phyloP scores from a whole-genome alignment of 2,113 vertebrate species.

The Raphicerus campestris region DNA sequence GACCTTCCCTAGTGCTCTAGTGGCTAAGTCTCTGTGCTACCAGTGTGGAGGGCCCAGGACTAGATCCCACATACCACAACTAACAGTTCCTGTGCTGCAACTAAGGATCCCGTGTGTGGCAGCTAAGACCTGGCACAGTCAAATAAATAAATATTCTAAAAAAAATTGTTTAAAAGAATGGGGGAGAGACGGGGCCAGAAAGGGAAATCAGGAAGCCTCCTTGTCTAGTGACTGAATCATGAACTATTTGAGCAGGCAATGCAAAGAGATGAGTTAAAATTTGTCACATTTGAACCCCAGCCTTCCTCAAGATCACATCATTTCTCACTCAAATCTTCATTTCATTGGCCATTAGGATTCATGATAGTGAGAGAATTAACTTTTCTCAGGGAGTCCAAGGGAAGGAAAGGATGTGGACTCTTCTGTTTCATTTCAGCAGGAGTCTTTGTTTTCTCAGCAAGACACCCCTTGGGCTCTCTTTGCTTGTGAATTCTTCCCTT shows the following conservation, averaged over 20 bases:
- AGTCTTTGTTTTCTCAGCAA: background rate
- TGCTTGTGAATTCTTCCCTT: background rate
- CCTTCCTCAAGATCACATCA: background rate
- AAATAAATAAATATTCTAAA: background rate
- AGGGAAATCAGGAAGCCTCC: background rate
- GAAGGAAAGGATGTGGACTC: background rate
- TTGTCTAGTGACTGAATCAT: background rate
- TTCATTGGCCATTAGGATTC: background rate
- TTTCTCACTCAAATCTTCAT: background rate
- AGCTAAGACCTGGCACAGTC: background rate
- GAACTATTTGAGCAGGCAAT: background rate
- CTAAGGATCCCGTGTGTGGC: background rate
- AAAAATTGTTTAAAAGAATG: background rate
- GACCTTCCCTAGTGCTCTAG: background rate
- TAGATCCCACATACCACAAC: background rate
- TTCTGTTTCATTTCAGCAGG: slow-evolving; percentile 14
- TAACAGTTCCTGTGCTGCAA: background rate
- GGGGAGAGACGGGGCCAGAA: background rate
- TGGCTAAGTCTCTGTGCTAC: background rate
- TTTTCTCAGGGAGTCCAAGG: background rate
- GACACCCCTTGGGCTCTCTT: background rate
- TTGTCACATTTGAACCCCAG: background rate
- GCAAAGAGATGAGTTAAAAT: background rate
- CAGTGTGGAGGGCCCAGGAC: background rate
- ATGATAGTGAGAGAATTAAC: background rate